phyloP scores from a whole-genome alignment of 1,140 invertebrate species.

The Bombus waltoni region DNA sequence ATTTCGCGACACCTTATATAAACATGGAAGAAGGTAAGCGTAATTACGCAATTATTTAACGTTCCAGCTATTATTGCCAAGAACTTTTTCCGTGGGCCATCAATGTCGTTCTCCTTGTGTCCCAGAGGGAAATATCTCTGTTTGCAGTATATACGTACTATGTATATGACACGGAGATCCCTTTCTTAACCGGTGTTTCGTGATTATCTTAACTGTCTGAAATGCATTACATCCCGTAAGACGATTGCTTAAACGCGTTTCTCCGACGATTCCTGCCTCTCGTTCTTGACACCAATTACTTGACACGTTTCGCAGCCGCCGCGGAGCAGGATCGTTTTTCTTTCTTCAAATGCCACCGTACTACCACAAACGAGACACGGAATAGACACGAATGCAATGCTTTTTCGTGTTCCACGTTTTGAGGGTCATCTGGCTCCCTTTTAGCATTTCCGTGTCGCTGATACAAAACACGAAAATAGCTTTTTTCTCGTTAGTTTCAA shows the following conservation, averaged over 20 bases:
- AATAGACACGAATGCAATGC: too few species aligned
- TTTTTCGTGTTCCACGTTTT: too few species aligned
- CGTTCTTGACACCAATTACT: slow-evolving; percentile 61
- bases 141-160: neutral
- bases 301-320: slow-evolving; percentile 38
- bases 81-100: neutral
- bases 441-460: too few species aligned
- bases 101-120: neutral
- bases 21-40: neutral
- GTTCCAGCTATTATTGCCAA: neutral
- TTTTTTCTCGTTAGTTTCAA: neutral
- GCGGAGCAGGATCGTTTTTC: slow-evolving; percentile 15
- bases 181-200: slow-evolving; percentile 36
- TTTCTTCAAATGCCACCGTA: neutral
- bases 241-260: slow-evolving; percentile 61
- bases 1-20: neutral
- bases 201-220: slow-evolving; percentile 65
- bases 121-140: slow-evolving; percentile 21
- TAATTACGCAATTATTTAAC: slow-evolving; percentile 21
- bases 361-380: too few species aligned
- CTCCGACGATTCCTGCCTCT: slow-evolving; percentile 41
- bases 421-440: too few species aligned
- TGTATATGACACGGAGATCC: slow-evolving; percentile 16
- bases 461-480: neutral
- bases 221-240: slow-evolving; percentile 70